A percentile compares a stretch with the other conserved stretches of the same genome.
Evolutionary conservation across 2,113 vertebrate species (phyloP).

Genomic region (Halichoerus grypus): DNA sequence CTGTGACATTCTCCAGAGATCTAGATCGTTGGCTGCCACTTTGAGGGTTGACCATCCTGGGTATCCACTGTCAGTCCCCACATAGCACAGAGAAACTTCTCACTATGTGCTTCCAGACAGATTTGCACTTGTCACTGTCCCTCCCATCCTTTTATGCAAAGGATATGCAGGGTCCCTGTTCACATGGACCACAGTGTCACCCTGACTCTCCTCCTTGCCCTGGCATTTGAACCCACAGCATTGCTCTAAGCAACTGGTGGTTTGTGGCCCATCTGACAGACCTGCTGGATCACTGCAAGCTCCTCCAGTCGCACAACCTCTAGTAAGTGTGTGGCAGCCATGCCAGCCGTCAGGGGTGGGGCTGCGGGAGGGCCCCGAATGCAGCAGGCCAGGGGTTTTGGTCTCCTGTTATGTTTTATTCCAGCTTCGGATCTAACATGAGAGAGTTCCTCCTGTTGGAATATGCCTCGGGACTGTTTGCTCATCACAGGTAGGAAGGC

Average conservation of each 20-base stretch:
- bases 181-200: fast-evolving
- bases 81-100: background rate
- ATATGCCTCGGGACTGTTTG: constrained; percentile 97
- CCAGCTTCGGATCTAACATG: constrained; percentile 97
- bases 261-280: constrained; percentile 98
- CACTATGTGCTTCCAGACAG: background rate
- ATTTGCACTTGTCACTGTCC: background rate
- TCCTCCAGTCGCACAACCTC: constrained; percentile 97
- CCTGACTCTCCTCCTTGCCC: background rate
- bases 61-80: constrained; percentile 88
- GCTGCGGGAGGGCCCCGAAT: background rate
- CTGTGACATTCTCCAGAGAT: constrained; percentile 98
- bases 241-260: constrained; percentile 99
- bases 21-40: constrained; percentile 97
- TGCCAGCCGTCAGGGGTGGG: background rate
- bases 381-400: background rate
- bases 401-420: background rate
- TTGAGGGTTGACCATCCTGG: constrained; percentile 93
- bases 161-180: background rate
- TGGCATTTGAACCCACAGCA: constrained; percentile 87
- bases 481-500: constrained; percentile 94
- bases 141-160: background rate
- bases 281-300: constrained; percentile 96
- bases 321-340: constrained; percentile 89
- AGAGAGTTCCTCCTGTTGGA: constrained; percentile 97